Evolutionary conservation across 2,113 vertebrate genomes (phyloP), one percentile per base, ranked within the genome.

Genomic region (Alexandromys fortis): DNA sequence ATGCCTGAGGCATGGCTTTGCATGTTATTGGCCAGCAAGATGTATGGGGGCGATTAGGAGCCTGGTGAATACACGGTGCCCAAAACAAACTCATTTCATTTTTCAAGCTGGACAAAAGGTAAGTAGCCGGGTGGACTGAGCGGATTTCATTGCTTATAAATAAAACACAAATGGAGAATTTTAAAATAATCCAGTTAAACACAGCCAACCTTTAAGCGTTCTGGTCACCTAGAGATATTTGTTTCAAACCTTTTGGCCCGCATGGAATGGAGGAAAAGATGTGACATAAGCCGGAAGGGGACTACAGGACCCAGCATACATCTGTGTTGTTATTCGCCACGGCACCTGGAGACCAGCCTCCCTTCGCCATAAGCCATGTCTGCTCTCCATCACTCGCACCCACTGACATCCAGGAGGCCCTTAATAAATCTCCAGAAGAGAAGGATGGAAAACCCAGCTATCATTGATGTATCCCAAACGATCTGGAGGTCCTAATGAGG

Each of bases 71-170:
- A 78, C 52, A 33, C 0, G n/a, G 14, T 11, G n/a, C 77, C 86
- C n/a, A 38, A 65, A 73, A 78, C 24, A 79, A 22, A 75, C 93
- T 61, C 61, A 70, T 72, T 95, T 83, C 76, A 83, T 70, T 94
- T 89, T 94, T 79, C 52, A 88, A 94, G 77, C 42, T 55, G 92
- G 87, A 94, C 89, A 76, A 89, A 93, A 86, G 61, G 55, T 55
- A 91, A 96, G 35, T 91, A 75, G n/a, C 30, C 86, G 68, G 87
- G 70, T 82, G 24, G 86, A 65, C 0, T 0, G 70, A 47, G 42
- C 5, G 67, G 82, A 89, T 16, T 61, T 92, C 22, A 63, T 45
- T 75, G 19, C 83, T 88, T 94, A 78, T 49, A 96, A 94, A 94
- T 76, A 97, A 92, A 94, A n/a, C 30, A 94, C 88, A 90, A 70